Evolutionary conservation across 1,140 invertebrate species (phyloP).

Genomic region (Eurosta solidaginis): DNA sequence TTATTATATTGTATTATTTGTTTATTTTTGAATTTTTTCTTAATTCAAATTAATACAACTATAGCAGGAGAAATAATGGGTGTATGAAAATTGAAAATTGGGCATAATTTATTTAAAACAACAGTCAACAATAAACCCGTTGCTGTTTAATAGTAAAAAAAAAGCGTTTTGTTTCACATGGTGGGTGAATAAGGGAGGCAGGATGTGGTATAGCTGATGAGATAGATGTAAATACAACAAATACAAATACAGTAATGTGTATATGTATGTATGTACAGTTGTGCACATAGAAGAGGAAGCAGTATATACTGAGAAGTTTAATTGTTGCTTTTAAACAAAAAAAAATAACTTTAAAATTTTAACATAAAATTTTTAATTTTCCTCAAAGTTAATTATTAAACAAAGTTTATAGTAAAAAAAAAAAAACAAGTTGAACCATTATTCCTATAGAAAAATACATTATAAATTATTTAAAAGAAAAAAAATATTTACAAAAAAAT

Average conservation of each 20-base stretch:
- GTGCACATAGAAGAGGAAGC: background rate
- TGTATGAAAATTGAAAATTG: background rate
- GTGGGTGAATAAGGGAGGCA: no score
- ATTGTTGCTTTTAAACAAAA: no score
- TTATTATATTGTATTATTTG: background rate
- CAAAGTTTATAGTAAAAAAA: no score
- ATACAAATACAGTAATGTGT: background rate
- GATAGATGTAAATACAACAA: background rate
- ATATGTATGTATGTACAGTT: background rate
- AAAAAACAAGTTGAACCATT: no score
- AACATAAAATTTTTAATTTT: no score
- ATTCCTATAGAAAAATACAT: no score
- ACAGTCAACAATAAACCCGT: constrained; percentile 22
- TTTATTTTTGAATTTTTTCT: constrained; percentile 7
- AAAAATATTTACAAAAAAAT: no score
- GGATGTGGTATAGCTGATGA: background rate
- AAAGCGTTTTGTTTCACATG: background rate
- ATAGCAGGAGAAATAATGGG: background rate
- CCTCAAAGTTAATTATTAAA: no score
- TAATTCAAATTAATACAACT: constrained; percentile 14
- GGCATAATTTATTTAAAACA: no score
- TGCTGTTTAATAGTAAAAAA: background rate
- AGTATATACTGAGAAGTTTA: no score
- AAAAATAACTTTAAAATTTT: no score
- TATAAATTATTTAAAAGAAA: no score